phyloP scores from a whole-genome alignment of 2,888 invertebrate genomes.

The Lamellibrachia columna region DNA sequence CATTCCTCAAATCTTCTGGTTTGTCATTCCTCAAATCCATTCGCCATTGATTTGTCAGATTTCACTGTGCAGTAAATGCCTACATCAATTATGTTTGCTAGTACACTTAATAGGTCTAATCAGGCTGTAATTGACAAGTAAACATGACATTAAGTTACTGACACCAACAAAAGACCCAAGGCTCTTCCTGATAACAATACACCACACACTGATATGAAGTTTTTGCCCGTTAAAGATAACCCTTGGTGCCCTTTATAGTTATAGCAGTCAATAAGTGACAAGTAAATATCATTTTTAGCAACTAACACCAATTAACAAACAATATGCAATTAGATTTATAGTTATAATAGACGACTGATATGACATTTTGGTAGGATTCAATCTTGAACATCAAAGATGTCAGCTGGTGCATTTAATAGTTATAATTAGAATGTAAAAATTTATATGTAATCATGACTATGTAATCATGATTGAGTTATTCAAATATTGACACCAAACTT shows the following conservation, averaged over 20 bases:
- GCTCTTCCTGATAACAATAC: background rate
- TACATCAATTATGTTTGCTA: background rate
- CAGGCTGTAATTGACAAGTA: background rate
- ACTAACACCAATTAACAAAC: background rate
- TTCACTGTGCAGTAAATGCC: background rate
- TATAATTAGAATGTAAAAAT: too few species aligned
- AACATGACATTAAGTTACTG: slow-evolving; percentile 3
- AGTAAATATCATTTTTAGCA: too few species aligned
- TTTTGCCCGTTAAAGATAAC: background rate
- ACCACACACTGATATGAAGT: background rate
- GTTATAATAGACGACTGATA: background rate
- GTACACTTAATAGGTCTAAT: background rate
- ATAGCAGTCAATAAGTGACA: too few species aligned
- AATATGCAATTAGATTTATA: background rate
- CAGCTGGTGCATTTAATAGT: background rate
- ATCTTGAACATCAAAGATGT: background rate
- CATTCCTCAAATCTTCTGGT: too few species aligned
- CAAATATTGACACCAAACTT: too few species aligned
- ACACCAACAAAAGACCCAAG: background rate
- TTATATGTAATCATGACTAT: too few species aligned
- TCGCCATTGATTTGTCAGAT: background rate
- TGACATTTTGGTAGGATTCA: background rate
- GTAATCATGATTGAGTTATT: too few species aligned
- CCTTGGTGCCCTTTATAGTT: too few species aligned
- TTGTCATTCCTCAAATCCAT: background rate